phyloP scores from a whole-genome alignment of 2,888 invertebrate species.

The Oithona nana region DNA sequence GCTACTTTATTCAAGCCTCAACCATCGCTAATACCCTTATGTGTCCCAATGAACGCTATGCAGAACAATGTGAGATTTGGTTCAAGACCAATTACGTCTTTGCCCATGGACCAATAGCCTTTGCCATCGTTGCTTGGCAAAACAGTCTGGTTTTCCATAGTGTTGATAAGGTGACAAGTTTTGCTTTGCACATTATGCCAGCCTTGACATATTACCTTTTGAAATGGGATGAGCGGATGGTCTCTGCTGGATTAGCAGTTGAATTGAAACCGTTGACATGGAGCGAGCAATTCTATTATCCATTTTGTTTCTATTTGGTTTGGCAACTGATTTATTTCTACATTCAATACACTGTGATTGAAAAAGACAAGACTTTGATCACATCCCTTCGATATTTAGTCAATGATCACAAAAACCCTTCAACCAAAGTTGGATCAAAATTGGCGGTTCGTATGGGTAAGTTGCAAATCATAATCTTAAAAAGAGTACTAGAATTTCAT shows the following conservation, averaged over 20 bases:
- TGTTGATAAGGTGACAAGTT: conserved; percentile 15
- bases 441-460: neutral
- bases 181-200: conserved; percentile 9
- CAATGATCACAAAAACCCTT: conserved; percentile 4
- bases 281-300: neutral
- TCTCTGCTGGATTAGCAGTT: too few relatives aligned
- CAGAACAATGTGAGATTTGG: neutral
- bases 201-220: neutral
- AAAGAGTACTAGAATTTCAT: too few relatives aligned
- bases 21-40: conserved; percentile 8
- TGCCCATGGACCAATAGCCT: conserved; percentile 1
- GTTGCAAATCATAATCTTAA: too few relatives aligned
- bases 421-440: neutral
- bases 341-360: neutral
- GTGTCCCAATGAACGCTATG: neutral
- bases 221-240: neutral
- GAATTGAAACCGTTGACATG: neutral
- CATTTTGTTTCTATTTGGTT: neutral
- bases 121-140: conserved; percentile 15
- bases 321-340: conserved; percentile 7
- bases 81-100: conserved; percentile 9
- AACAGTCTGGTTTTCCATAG: conserved; percentile 14
- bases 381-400: conserved; percentile 2
- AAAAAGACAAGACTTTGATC: neutral
- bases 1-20: conserved; percentile 14